These are phyloP conservation scores for Sebastes nivosus DNA, from an alignment of 2,797 vertebrate genomes.

Conservation along the genomic window DNA sequence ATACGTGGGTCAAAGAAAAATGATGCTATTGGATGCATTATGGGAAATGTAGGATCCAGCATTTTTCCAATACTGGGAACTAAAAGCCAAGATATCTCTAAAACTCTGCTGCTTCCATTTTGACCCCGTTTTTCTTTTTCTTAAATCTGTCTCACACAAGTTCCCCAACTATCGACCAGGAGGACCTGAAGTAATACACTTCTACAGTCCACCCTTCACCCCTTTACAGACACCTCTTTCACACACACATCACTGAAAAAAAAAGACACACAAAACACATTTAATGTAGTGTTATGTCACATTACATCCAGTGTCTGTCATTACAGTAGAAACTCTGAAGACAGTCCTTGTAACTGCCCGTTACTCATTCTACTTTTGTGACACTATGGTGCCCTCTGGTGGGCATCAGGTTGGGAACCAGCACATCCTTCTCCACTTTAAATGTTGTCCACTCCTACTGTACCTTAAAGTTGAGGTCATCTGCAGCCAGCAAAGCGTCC, in stretches of 20 bases:
- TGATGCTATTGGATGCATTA: background rate
- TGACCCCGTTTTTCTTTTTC: background rate
- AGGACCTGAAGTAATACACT: background rate
- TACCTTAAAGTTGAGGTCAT: slow-evolving; percentile 51
- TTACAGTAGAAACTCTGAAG: background rate
- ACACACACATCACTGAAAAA: background rate
- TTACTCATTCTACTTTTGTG: background rate
- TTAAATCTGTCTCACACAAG: background rate
- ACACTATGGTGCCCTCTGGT: background rate
- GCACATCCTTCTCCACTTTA: background rate
- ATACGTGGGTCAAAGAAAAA: background rate
- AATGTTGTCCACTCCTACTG: slow-evolving; percentile 5
- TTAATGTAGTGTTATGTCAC: background rate
- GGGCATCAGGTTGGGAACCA: background rate
- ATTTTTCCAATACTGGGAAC: background rate
- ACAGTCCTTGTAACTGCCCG: background rate
- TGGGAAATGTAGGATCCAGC: background rate
- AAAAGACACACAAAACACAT: background rate
- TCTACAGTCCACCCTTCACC: background rate
- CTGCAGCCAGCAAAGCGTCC: slow-evolving; percentile 19
- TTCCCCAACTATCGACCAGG: background rate
- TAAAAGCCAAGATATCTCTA: background rate
- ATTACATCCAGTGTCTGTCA: background rate
- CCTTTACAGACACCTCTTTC: background rate
- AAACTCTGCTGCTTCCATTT: background rate